Evolutionary conservation across 2,888 invertebrate species (phyloP), one percentile per base, ranked within the genome.

Genomic region (Stramonita haemastoma): DNA sequence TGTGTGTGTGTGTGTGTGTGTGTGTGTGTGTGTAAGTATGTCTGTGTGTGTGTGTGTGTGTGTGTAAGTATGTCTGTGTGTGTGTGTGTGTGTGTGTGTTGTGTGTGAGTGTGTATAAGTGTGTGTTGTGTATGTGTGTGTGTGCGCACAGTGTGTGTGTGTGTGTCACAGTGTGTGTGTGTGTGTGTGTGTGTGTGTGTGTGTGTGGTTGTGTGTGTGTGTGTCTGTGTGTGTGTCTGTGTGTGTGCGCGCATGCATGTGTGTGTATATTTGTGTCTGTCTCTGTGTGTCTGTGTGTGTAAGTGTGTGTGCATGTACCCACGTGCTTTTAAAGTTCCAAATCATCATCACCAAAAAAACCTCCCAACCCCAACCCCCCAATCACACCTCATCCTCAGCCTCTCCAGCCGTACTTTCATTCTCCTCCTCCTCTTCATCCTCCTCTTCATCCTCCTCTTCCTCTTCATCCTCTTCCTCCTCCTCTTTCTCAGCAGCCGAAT

Each of bases 321-420:
- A 17, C 70, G 32, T 85, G 56, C 88, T 26, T 88, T 34, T n/a
- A 57, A 85, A 57, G 29, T 22, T 73, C 34, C 70, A 29, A 34
- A 22, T 22, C 5, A 11, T 17, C 4, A 6, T 11, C n/a, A 15
- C 8, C 26, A 56, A 17, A 4, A 29, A 17, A n/a, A 4, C 0
- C 11, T 46, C 83, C 15, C 26, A 22, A 13, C n/a, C 81, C 36
- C 15, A 1, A 22, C 4, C 17, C 29, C 6, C 26, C 4, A 26
- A 19, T 86, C 86, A 86, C 86, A 86, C 86, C 22, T 66, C 86
- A 15, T 57, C 86, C 19, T 86, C 86, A 29, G 86, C 86, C 56
- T 86, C 86, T 15, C 81, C 81, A 6, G 60, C 66, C 1, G 86
- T 83, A n/a, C 60, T 73, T 13, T 70, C 66, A 22, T 57, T 19